Evolutionary conservation across 2,113 vertebrate species (phyloP), one percentile per base, ranked within the genome.

Genomic region (Acanthisitta chloris): DNA sequence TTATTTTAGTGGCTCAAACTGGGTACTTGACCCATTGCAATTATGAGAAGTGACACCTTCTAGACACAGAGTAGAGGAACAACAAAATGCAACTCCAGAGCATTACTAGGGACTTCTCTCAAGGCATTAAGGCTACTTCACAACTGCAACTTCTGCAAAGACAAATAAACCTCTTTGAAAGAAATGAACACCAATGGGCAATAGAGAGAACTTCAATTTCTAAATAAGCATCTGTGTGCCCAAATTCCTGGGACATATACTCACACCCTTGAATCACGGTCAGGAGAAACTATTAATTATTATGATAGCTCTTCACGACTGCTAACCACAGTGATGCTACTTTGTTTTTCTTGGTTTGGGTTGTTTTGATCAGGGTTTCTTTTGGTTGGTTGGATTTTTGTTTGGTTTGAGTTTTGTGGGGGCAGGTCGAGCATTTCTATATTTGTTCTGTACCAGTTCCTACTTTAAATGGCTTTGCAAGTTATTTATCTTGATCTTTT

Each of bases 121-220:
- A 18, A 76, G 61, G 54, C 48, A 72, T 48, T 72, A 54, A 73
- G 33, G 90, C 62, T 61, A 80, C 58, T 65, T 80, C 58, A 92
- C 49, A 88, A 55, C 38, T 82, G 58, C 71, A 93, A 51, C 58
- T 87, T 87, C 66, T 62, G 78, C 70, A 91, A 92, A 80, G 43
- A 84, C 28, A 82, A 17, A 88, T 64, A 96, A 88, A 38, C 62
- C 49, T 82, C 66, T 82, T 85, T 70, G 34, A 49, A 85, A 79
- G 38, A 74, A 87, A 94, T 85, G 82, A 92, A 72, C 78, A 92
- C 66, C 58, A 58, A 90, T 88, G 87, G 66, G 73, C 74, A 87
- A 12, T 0, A 72, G 31, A 28, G 58, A 85, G 87, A 91, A 77
- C 58, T 91, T 74, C 67, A 85, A 73, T 94, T 94, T 93, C 90